A percentile compares a stretch with the other conserved stretches of the same genome.
These are phyloP conservation scores for Pseudomyrmex flavicornis DNA, from an alignment of 1,140 invertebrate species.

Conservation along the genomic window DNA sequence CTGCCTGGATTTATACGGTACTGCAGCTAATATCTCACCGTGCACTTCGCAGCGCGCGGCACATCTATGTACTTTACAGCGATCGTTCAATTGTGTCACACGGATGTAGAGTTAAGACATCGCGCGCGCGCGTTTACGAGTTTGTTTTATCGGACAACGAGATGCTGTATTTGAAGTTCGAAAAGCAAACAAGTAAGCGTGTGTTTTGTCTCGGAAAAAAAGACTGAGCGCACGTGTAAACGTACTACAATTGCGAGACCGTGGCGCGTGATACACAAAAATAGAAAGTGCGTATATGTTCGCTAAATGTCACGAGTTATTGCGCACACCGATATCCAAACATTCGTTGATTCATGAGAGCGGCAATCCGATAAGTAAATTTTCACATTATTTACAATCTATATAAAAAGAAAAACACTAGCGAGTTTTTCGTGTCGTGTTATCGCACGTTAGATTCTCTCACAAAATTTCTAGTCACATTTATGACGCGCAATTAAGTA, in stretches of 20 bases:
- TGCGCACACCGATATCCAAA: slow-evolving; percentile 11
- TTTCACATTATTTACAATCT: slow-evolving; percentile 36
- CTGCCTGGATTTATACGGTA: neutral
- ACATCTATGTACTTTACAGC: neutral
- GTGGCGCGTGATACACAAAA: neutral
- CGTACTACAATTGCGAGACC: neutral
- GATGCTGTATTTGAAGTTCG: neutral
- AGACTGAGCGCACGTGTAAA: neutral
- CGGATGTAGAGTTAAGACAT: slow-evolving; percentile 10
- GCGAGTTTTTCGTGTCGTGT: neutral
- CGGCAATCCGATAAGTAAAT: slow-evolving; percentile 5
- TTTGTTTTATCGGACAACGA: slow-evolving; percentile 16
- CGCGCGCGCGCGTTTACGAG: too few relatives aligned
- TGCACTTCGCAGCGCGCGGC: neutral
- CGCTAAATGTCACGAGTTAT: slow-evolving; percentile 26
- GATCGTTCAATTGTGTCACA: neutral
- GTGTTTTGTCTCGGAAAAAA: slow-evolving; percentile 13
- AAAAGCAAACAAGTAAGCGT: slow-evolving; percentile 23
- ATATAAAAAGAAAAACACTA: neutral
- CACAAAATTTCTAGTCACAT: slow-evolving; percentile 15
- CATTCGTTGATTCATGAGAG: slow-evolving; percentile 39
- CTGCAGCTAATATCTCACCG: neutral
- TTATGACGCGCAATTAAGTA: slow-evolving; percentile 4
- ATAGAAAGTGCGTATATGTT: neutral
- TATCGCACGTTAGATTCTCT: neutral